Percentiles rank a stretch among this genome's conserved stretches.
phyloP scores from a whole-genome alignment of 1,140 invertebrate genomes.

The Drosophila leontia region DNA sequence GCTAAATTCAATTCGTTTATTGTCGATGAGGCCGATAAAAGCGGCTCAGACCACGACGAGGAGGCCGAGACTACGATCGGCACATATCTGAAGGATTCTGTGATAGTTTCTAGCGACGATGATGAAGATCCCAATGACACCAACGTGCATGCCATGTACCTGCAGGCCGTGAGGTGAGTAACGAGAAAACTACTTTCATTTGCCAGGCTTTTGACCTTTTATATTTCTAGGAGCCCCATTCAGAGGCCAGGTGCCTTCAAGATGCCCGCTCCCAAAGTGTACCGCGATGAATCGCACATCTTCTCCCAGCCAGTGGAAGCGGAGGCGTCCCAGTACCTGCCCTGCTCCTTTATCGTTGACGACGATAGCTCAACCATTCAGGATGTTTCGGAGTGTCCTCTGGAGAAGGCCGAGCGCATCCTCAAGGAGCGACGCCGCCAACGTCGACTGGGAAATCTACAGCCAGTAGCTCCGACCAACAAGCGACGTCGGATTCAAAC shows the following conservation, averaged over 20 bases:
- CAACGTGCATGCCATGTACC: conserved; percentile 87
- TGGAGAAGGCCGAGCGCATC: conserved; percentile 80
- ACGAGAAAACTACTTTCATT: neutral
- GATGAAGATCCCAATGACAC: conserved; percentile 84
- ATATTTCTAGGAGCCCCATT: conserved; percentile 61
- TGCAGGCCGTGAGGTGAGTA: conserved; percentile 86
- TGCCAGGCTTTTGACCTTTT: neutral
- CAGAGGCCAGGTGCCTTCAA: conserved; percentile 72
- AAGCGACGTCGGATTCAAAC: conserved; percentile 56
- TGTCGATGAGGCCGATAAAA: conserved; percentile 87
- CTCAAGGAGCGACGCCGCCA: conserved; percentile 64
- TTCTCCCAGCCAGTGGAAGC: conserved; percentile 67
- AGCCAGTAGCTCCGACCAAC: neutral
- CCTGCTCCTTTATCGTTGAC: conserved; percentile 74
- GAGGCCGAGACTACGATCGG: conserved; percentile 65
- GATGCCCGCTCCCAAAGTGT: conserved; percentile 63
- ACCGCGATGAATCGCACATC: conserved; percentile 65
- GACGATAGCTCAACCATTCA: conserved; percentile 34
- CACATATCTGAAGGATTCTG: conserved; percentile 65
- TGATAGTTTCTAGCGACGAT: conserved; percentile 82
- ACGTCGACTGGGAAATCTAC: conserved; percentile 16
- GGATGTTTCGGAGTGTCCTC: conserved; percentile 63
- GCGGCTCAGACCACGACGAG: conserved; percentile 78
- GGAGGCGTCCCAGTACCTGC: conserved; percentile 68
- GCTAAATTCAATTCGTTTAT: conserved; percentile 85